Evolutionary conservation across 2,888 invertebrate species (phyloP).

Genomic region (Entomobrya multifasciata): DNA sequence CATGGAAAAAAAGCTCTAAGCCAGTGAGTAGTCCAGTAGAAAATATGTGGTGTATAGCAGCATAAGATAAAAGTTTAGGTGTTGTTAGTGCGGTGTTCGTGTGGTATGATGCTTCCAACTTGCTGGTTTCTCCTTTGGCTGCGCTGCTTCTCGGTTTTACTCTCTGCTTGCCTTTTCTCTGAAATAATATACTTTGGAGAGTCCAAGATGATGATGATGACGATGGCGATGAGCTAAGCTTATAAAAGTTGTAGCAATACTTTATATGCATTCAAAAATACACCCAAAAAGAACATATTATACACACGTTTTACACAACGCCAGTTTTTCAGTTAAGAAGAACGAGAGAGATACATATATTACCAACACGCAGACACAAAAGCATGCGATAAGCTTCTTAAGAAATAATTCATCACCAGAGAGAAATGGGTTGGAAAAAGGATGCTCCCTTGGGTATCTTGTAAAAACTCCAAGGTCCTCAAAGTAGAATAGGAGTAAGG

Average conservation of each 20-base stretch:
- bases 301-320: neutral
- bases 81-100: slow-evolving; percentile 26
- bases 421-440: slow-evolving; percentile 72
- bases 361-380: slow-evolving; percentile 21
- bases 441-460: slow-evolving; percentile 72
- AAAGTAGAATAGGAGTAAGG: slow-evolving; percentile 47
- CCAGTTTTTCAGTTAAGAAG: slow-evolving; percentile 43
- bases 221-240: slow-evolving; percentile 3
- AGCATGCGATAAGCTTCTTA: slow-evolving; percentile 69
- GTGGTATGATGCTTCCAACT: slow-evolving; percentile 21
- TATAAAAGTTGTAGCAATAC: slow-evolving; percentile 2
- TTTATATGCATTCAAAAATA: slow-evolving; percentile 1
- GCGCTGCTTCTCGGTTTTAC: slow-evolving; percentile 15
- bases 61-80: slow-evolving; percentile 27
- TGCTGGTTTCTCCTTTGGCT: slow-evolving; percentile 4
- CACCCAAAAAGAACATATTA: neutral
- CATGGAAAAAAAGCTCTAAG: slow-evolving; percentile 4
- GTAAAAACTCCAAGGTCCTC: slow-evolving; percentile 70
- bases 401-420: slow-evolving; percentile 71
- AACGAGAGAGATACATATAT: slow-evolving; percentile 21
- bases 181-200: neutral
- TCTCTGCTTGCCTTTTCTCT: neutral
- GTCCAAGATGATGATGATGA: slow-evolving; percentile 14
- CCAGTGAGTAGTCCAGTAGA: neutral
- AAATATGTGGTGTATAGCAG: neutral